Conservation (phyloP, 2,797 vertebrate genomes). For the Pelochelys cantorii region DNA sequence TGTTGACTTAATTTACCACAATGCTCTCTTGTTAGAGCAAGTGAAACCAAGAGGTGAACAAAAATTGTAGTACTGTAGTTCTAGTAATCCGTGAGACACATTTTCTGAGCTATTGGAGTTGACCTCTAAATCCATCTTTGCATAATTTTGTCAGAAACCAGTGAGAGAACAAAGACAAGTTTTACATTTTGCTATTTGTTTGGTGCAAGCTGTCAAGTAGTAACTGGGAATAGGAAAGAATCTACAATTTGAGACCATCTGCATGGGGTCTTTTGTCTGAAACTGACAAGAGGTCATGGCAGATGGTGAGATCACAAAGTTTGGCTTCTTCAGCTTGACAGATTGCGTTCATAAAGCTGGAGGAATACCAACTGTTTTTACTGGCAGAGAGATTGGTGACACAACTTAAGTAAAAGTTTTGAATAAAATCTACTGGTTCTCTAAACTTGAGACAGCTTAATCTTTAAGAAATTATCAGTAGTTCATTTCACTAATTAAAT, state of each 20-base stretch:
- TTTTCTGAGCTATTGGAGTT: neutral
- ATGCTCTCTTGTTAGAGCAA: neutral
- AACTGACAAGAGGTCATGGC: slow-evolving; percentile 76
- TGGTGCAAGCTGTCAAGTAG: slow-evolving; percentile 49
- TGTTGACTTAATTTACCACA: neutral
- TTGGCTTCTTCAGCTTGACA: slow-evolving; percentile 73
- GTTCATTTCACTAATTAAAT: neutral
- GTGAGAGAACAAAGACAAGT: slow-evolving; percentile 24
- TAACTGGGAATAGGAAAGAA: slow-evolving; percentile 52
- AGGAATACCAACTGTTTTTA: slow-evolving; percentile 72
- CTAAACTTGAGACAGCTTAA: slow-evolving; percentile 46
- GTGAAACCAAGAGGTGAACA: neutral
- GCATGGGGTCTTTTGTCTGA: slow-evolving; percentile 77
- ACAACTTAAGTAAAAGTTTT: slow-evolving; percentile 36
- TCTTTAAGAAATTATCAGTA: neutral
- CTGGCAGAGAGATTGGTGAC: slow-evolving; percentile 60
- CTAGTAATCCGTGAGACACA: neutral
- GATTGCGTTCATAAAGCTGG: slow-evolving; percentile 80
- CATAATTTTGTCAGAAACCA: slow-evolving; percentile 36
- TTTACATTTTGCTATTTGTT: slow-evolving; percentile 52
- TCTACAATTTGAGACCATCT: slow-evolving; percentile 79
- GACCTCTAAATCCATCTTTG: slow-evolving; percentile 18
- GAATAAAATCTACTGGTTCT: slow-evolving; percentile 57
- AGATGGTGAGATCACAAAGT: slow-evolving; percentile 82
- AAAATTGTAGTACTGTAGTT: neutral